Evolutionary conservation across 2,888 invertebrate species (phyloP).

Genomic region (Halocaridina rubra): DNA sequence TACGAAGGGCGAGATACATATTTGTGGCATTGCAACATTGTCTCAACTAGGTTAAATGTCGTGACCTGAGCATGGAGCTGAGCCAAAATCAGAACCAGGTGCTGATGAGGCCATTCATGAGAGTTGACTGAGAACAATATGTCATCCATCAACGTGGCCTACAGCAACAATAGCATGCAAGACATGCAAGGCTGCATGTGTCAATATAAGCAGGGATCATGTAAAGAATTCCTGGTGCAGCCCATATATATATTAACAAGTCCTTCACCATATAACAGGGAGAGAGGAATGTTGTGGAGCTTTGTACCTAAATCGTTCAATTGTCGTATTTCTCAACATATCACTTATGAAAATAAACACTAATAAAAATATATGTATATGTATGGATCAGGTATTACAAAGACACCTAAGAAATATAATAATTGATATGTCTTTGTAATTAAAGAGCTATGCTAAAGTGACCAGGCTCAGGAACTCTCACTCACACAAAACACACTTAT

Average conservation of each 20-base stretch:
- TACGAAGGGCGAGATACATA: slow-evolving; percentile 57
- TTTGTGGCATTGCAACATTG: background rate
- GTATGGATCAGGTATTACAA: slow-evolving; percentile 56
- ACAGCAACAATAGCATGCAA: background rate
- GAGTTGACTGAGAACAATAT: background rate
- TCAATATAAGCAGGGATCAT: background rate
- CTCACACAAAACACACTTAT: slow-evolving; percentile 31
- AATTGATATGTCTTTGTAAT: slow-evolving; percentile 30
- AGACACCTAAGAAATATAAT: slow-evolving; percentile 41
- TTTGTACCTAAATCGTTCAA: slow-evolving; percentile 55
- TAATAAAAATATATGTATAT: slow-evolving; percentile 59
- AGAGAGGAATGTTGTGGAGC: slow-evolving; percentile 59
- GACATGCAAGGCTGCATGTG: background rate
- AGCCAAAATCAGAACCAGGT: background rate
- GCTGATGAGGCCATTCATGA: background rate
- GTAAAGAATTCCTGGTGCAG: background rate
- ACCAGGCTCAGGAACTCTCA: slow-evolving; percentile 51
- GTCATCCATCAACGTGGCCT: background rate
- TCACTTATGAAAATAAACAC: slow-evolving; percentile 56
- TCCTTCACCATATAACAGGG: slow-evolving; percentile 56
- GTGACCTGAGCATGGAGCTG: background rate
- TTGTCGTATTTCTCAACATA: slow-evolving; percentile 52
- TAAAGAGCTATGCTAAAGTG: slow-evolving; percentile 45
- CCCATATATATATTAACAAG: slow-evolving; percentile 20
- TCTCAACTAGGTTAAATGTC: background rate